A percentile compares a stretch with the other conserved stretches of the same genome.
phyloP scores from a whole-genome alignment of 1,140 invertebrate genomes.

The Dendroctonus valens region DNA sequence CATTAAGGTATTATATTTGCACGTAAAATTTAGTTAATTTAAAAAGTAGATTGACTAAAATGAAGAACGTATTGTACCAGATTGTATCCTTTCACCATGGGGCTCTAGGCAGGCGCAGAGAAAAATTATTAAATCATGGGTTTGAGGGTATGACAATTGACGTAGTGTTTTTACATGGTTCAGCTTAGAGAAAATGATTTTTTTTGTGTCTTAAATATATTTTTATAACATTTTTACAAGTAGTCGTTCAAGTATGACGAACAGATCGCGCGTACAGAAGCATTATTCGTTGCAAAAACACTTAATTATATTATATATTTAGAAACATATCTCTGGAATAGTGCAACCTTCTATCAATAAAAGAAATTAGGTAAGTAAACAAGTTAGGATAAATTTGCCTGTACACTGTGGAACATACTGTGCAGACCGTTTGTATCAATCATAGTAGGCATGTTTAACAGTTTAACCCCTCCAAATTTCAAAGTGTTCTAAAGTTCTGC shows the following conservation, averaged over 20 bases:
- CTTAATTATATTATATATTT: slow-evolving; percentile 34
- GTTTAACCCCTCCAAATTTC: background rate
- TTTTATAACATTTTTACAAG: slow-evolving; percentile 24
- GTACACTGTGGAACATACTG: background rate
- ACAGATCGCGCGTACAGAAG: slow-evolving; percentile 28
- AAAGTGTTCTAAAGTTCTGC: background rate
- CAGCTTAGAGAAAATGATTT: slow-evolving; percentile 1
- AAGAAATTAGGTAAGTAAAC: slow-evolving; percentile 34
- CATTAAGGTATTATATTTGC: too few relatives aligned
- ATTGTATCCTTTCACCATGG: too few relatives aligned
- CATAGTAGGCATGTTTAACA: background rate
- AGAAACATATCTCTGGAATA: slow-evolving; percentile 33
- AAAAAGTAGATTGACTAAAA: too few relatives aligned
- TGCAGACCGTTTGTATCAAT: background rate
- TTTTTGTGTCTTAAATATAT: slow-evolving; percentile 10
- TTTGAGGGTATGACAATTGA: too few relatives aligned
- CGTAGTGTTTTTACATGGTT: background rate
- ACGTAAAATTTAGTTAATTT: too few relatives aligned
- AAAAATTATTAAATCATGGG: too few relatives aligned
- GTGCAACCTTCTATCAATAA: slow-evolving; percentile 26
- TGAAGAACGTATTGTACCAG: too few relatives aligned
- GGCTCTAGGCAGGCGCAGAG: too few relatives aligned
- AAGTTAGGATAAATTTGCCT: slow-evolving; percentile 26
- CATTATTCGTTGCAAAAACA: slow-evolving; percentile 38
- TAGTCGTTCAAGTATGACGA: slow-evolving; percentile 13